A percentile compares a stretch with the other conserved stretches of the same genome.
These are phyloP conservation scores for Julus scandinavius DNA, from an alignment of 2,888 invertebrate species.

Conservation along the genomic window DNA sequence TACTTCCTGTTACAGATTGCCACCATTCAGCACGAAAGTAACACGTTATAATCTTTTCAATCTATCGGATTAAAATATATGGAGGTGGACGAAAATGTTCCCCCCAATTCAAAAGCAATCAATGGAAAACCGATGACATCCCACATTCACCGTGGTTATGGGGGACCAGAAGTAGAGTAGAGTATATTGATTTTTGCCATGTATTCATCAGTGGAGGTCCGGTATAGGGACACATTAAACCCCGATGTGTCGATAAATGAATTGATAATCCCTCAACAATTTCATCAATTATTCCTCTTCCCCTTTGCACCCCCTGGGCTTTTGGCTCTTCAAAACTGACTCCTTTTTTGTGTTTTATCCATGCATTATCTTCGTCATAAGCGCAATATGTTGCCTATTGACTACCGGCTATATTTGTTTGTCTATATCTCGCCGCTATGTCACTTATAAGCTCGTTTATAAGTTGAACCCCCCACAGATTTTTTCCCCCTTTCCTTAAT, in stretches of 20 bases:
- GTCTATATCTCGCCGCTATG: constrained; percentile 25
- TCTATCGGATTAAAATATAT: constrained; percentile 38
- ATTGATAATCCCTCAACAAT: constrained; percentile 33
- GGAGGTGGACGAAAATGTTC: background rate
- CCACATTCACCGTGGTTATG: constrained; percentile 4
- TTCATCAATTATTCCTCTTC: constrained; percentile 38
- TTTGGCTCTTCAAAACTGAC: constrained; percentile 42
- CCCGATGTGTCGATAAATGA: constrained; percentile 34
- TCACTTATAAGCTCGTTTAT: constrained; percentile 29
- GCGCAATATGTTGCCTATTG: constrained; percentile 34
- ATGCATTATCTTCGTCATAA: constrained; percentile 23
- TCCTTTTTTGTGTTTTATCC: constrained; percentile 22
- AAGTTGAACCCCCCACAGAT: background rate
- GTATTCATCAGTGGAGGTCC: constrained; percentile 4
- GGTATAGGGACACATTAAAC: background rate
- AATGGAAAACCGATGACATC: constrained; percentile 42
- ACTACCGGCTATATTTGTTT: constrained; percentile 26
- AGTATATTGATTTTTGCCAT: constrained; percentile 1
- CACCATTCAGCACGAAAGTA: background rate
- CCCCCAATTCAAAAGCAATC: constrained; percentile 22
- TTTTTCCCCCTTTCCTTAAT: background rate
- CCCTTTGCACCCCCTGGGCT: constrained; percentile 32
- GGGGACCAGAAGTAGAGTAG: background rate
- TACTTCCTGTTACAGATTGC: constrained; percentile 34
- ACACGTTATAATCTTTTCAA: constrained; percentile 39